Conservation (phyloP, 1,140 invertebrate genomes). For the Temnothorax nylanderi region DNA sequence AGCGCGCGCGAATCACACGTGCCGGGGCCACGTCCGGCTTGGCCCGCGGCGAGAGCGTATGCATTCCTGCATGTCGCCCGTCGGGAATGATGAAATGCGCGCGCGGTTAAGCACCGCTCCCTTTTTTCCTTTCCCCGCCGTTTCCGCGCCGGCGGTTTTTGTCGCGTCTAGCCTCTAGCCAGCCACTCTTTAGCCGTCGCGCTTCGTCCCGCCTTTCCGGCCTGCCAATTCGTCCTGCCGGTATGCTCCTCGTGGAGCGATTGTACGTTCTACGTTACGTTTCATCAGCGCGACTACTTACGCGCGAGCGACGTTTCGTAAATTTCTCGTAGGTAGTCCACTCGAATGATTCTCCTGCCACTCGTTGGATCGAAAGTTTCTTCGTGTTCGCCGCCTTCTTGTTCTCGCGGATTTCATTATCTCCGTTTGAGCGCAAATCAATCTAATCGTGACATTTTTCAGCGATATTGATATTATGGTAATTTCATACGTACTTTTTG, state of each 20-base stretch:
- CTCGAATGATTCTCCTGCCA: not conserved
- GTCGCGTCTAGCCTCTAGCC: not conserved
- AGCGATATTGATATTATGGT: no score
- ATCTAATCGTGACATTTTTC: not conserved
- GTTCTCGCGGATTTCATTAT: not conserved
- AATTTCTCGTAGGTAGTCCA: constrained; percentile 18
- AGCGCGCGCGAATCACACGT: constrained; percentile 26
- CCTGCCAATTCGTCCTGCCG: constrained; percentile 10
- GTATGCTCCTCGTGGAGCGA: not conserved
- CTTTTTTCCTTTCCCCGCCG: constrained; percentile 2
- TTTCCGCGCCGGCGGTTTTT: constrained; percentile 43
- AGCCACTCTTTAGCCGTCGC: not conserved
- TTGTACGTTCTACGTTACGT: not conserved
- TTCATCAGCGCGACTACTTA: constrained; percentile 7
- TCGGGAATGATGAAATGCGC: constrained; percentile 39
- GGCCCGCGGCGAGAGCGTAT: constrained; percentile 11
- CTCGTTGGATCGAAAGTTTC: not conserved
- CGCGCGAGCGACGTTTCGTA: not conserved
- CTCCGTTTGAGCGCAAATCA: not conserved
- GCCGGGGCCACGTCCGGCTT: constrained; percentile 8
- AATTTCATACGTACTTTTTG: not conserved
- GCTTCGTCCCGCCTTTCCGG: not conserved
- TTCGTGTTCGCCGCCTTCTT: not conserved
- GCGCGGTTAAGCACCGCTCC: constrained; percentile 6
- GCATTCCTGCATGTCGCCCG: constrained; percentile 49